Conservation (phyloP, 2,797 vertebrate genomes). For the Huso huso region DNA sequence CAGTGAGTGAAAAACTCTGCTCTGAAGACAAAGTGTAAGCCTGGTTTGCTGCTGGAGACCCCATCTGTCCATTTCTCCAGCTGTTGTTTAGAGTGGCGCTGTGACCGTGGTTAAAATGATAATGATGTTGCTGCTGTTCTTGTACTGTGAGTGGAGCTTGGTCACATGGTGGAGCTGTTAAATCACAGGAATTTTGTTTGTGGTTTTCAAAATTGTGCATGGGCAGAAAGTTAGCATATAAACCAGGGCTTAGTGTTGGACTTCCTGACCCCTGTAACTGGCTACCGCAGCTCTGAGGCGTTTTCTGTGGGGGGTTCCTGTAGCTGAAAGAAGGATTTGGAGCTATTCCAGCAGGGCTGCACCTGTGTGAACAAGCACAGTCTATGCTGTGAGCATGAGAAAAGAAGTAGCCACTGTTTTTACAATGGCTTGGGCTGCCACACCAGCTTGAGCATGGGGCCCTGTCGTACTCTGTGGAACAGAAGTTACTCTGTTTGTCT, state of each 20-base stretch:
- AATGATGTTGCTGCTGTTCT: constrained; percentile 11
- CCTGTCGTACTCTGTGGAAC: constrained; percentile 32
- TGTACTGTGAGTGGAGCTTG: accelerated
- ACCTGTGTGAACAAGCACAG: not conserved
- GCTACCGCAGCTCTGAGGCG: not conserved
- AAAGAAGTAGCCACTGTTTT: constrained; percentile 3
- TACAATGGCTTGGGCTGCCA: constrained; percentile 28
- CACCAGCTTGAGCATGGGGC: constrained; percentile 30
- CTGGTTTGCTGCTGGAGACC: not conserved
- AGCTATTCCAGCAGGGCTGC: not conserved
- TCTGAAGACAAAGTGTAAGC: not conserved
- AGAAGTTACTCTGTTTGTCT: constrained; percentile 15
- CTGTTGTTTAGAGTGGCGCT: constrained; percentile 22
- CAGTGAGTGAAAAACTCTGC: constrained; percentile 7
- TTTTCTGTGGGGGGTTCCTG: not conserved
- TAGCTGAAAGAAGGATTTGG: accelerated
- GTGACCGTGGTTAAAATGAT: constrained; percentile 10
- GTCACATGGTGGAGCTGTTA: constrained; percentile 17
- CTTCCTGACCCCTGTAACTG: not conserved
- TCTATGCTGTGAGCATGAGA: not conserved
- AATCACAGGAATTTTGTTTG: not conserved
- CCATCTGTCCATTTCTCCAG: constrained; percentile 24
- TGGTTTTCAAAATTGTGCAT: too few relatives aligned
- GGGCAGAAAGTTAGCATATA: accelerated
- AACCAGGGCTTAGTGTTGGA: constrained; percentile 5